Percentiles rank a stretch among this genome's conserved stretches.
Evolutionary conservation across 2,888 invertebrate genomes (phyloP).

Genomic region (Reticulitermes lucifugus): DNA sequence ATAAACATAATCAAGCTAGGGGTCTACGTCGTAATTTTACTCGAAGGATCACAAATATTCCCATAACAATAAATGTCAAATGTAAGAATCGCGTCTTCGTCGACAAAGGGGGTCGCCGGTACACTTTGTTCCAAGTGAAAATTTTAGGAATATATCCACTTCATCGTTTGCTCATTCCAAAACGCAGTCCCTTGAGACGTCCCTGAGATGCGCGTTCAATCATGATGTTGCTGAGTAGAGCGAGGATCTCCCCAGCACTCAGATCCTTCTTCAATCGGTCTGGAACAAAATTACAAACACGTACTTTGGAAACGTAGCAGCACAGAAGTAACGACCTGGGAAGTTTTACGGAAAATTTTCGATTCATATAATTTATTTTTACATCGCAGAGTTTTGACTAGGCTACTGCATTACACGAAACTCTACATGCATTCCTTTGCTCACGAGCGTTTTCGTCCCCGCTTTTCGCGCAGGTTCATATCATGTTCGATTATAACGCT

Average conservation of each 20-base stretch:
- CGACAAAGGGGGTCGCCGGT: background rate
- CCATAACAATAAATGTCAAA: background rate
- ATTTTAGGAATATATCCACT: background rate
- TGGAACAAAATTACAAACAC: background rate
- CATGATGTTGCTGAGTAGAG: constrained; percentile 21
- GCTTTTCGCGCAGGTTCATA: too few species aligned
- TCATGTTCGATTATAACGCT: too few species aligned
- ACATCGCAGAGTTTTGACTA: too few species aligned
- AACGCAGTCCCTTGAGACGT: constrained; percentile 17
- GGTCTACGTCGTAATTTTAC: background rate
- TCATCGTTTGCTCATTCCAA: constrained; percentile 24
- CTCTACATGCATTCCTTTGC: too few species aligned
- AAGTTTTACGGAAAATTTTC: too few species aligned
- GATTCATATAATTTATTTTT: too few species aligned
- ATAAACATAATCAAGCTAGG: too few species aligned
- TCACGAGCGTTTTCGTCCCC: too few species aligned
- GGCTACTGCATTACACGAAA: too few species aligned
- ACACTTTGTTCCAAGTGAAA: background rate
- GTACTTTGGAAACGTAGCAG: background rate
- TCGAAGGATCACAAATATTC: background rate
- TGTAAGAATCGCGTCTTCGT: background rate
- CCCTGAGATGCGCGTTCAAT: background rate
- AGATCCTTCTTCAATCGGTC: constrained; percentile 11
- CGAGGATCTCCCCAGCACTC: constrained; percentile 1
- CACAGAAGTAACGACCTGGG: too few species aligned